Conservation (phyloP, 1,140 invertebrate species). For the Manduca sexta region DNA sequence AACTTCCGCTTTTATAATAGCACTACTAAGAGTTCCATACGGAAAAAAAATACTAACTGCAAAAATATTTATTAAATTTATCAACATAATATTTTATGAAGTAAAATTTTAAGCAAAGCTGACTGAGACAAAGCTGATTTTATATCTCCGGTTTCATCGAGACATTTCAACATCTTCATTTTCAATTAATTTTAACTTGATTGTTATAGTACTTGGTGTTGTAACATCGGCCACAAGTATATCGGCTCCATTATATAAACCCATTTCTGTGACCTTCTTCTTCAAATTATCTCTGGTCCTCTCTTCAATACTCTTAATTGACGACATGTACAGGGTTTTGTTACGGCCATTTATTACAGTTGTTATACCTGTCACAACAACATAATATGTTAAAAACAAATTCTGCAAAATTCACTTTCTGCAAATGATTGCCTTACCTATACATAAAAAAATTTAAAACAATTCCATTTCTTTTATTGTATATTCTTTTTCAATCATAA, state of each 20-base stretch:
- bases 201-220: slow-evolving; percentile 84
- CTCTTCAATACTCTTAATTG: slow-evolving; percentile 91
- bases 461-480: too few species aligned
- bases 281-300: slow-evolving; percentile 90
- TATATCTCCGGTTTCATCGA: too few species aligned
- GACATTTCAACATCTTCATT: slow-evolving; percentile 71
- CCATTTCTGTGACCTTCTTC: slow-evolving; percentile 89
- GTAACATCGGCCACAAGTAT: slow-evolving; percentile 93
- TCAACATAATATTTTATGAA: background rate
- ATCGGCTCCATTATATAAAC: slow-evolving; percentile 85
- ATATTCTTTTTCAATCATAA: too few species aligned
- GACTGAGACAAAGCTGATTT: too few species aligned
- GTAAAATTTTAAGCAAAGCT: background rate
- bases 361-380: slow-evolving; percentile 78
- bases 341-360: slow-evolving; percentile 86
- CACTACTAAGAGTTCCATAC: too few species aligned
- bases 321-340: slow-evolving; percentile 94
- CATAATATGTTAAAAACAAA: too few species aligned
- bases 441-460: too few species aligned
- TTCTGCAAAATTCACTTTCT: too few species aligned
- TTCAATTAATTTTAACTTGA: slow-evolving; percentile 78
- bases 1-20: too few species aligned
- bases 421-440: too few species aligned
- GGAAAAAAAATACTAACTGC: too few species aligned
- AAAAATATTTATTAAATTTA: background rate